phyloP scores from a whole-genome alignment of 2,888 invertebrate genomes.

The Dicranocentrus wangi region DNA sequence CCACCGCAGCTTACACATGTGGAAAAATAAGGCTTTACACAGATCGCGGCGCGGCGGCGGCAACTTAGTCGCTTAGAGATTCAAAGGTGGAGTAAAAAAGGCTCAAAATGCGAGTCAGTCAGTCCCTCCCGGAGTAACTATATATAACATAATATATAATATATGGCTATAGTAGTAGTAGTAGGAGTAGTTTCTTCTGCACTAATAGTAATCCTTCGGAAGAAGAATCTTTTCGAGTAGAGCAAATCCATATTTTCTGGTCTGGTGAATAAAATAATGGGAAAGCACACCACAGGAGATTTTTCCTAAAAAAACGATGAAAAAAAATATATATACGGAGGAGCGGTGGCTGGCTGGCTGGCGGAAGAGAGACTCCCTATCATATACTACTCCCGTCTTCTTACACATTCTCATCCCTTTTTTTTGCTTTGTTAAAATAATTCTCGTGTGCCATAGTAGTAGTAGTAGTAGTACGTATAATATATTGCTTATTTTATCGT shows the following conservation, averaged over 20 bases:
- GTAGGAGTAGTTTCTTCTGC: neutral
- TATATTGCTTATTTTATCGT: constrained; percentile 44
- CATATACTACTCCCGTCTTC: too few species aligned
- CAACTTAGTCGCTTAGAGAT: neutral
- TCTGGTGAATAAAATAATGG: constrained; percentile 71
- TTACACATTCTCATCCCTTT: neutral
- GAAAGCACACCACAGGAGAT: constrained; percentile 70
- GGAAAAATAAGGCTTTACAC: neutral
- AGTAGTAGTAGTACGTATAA: too few species aligned
- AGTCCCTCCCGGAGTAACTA: too few species aligned
- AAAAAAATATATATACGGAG: constrained; percentile 54
- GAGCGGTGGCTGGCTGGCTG: constrained; percentile 27
- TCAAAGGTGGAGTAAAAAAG: constrained; percentile 28
- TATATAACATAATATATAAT: neutral
- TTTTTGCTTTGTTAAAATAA: constrained; percentile 19
- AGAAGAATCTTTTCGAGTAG: constrained; percentile 60
- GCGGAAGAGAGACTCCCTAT: constrained; percentile 1
- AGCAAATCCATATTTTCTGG: constrained; percentile 71
- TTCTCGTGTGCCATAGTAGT: neutral
- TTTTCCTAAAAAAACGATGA: constrained; percentile 57
- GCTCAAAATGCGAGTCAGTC: too few species aligned
- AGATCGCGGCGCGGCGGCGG: neutral
- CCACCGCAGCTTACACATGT: too few species aligned
- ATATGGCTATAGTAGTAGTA: neutral
- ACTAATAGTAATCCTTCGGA: constrained; percentile 38